phyloP scores from a whole-genome alignment of 2,113 vertebrate species.

The Fregetta grallaria region DNA sequence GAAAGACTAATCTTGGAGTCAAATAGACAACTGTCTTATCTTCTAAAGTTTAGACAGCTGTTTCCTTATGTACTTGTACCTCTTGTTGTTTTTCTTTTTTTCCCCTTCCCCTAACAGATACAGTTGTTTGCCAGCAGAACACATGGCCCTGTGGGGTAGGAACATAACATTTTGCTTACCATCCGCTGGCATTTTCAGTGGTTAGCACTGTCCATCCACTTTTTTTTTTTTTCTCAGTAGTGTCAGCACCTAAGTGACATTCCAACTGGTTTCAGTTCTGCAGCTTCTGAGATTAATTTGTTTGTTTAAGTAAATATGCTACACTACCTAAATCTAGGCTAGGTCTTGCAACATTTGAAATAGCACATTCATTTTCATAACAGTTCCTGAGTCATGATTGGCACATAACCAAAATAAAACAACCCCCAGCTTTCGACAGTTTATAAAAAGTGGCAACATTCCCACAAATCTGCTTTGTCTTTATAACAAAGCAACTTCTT shows the following conservation, averaged over 20 bases:
- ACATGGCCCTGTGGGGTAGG: background rate
- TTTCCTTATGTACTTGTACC: background rate
- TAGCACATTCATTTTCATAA: background rate
- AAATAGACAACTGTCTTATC: background rate
- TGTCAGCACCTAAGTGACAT: background rate
- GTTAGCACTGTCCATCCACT: background rate
- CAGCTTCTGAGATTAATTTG: background rate
- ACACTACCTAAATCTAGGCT: background rate
- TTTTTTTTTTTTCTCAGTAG: background rate
- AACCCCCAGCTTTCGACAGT: background rate
- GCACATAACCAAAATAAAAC: background rate
- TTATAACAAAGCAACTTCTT: slow-evolving; percentile 11
- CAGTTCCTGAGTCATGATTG: slow-evolving; percentile 1
- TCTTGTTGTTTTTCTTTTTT: background rate
- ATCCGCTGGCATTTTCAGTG: rapidly evolving
- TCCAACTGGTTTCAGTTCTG: background rate
- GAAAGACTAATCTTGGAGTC: background rate
- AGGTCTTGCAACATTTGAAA: background rate
- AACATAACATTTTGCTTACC: background rate
- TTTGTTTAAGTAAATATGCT: background rate
- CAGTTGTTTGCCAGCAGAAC: background rate
- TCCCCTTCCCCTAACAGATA: background rate
- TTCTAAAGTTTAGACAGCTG: background rate
- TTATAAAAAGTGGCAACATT: slow-evolving; percentile 3
- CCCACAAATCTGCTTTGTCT: slow-evolving; percentile 16